Evolutionary conservation across 1,140 invertebrate species (phyloP).

Genomic region (Sycophila sp.): DNA sequence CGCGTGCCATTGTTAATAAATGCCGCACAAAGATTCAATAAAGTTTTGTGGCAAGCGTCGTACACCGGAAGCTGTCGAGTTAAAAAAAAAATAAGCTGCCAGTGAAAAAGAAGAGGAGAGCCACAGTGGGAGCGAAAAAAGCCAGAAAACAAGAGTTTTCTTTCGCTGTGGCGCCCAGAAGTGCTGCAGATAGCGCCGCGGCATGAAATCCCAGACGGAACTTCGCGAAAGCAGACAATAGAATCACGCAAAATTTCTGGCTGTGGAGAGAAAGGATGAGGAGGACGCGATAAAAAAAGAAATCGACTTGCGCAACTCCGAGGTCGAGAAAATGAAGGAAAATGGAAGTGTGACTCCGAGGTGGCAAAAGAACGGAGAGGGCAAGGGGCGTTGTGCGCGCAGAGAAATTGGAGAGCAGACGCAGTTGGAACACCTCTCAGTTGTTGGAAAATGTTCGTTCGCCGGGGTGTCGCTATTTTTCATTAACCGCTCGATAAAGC

Average conservation of each 20-base stretch:
- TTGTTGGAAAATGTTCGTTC: too few relatives aligned
- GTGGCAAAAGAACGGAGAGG: too few relatives aligned
- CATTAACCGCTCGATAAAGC: constrained; percentile 59
- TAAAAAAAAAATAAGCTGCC: too few relatives aligned
- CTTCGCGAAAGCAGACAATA: constrained; percentile 41
- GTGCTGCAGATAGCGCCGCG: constrained; percentile 52
- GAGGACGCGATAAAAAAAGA: not conserved
- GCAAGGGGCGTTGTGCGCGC: too few relatives aligned
- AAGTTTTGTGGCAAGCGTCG: constrained; percentile 17
- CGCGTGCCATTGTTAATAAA: constrained; percentile 44
- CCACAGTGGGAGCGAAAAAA: too few relatives aligned
- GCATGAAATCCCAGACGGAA: constrained; percentile 54
- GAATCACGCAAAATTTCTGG: constrained; percentile 54
- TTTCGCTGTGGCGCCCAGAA: not conserved
- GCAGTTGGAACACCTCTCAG: too few relatives aligned
- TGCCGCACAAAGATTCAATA: constrained; percentile 40
- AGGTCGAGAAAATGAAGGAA: constrained; percentile 31
- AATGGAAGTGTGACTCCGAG: constrained; percentile 47
- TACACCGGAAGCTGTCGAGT: too few relatives aligned
- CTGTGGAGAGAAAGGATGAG: constrained; percentile 30
- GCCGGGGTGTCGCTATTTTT: constrained; percentile 60
- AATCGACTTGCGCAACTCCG: not conserved
- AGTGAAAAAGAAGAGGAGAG: too few relatives aligned
- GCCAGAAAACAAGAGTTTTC: too few relatives aligned
- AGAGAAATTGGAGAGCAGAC: too few relatives aligned